These are phyloP conservation scores for Theocolax elegans DNA, from an alignment of 1,140 invertebrate genomes.

Conservation along the genomic window DNA sequence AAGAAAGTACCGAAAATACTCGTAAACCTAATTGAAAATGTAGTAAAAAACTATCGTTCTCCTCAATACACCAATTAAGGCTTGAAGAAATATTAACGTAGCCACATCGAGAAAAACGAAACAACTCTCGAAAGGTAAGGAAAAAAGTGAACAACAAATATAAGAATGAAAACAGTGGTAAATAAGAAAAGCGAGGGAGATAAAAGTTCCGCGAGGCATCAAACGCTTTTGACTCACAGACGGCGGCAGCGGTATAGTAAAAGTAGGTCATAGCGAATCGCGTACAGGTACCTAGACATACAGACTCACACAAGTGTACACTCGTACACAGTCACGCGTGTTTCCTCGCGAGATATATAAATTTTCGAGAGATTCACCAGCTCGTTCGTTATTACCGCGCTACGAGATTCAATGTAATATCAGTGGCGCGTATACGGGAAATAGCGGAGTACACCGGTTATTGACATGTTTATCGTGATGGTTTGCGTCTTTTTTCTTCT, in stretches of 20 bases:
- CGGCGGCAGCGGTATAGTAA: not conserved
- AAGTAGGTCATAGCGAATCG: not conserved
- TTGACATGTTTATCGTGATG: conserved; percentile 31
- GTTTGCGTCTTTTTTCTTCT: no score
- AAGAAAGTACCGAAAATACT: no score
- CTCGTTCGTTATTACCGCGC: not conserved
- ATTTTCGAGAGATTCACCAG: conserved; percentile 22
- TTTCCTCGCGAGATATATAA: conserved; percentile 14
- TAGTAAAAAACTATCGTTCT: no score
- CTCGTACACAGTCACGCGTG: not conserved
- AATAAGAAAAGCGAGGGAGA: not conserved
- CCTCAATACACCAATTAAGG: no score
- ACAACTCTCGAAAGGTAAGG: no score
- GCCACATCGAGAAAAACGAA: no score
- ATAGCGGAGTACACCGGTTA: conserved; percentile 25
- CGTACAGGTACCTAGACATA: not conserved
- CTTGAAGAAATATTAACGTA: no score
- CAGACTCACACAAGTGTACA: not conserved
- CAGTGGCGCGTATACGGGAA: not conserved
- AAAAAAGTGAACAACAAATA: not conserved
- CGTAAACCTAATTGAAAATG: no score
- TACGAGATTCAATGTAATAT: conserved; percentile 6
- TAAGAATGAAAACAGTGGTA: not conserved
- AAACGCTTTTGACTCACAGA: conserved; percentile 10
- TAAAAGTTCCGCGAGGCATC: not conserved